Evolutionary conservation across 2,113 vertebrate species (phyloP).

Genomic region (Piaya cayana): DNA sequence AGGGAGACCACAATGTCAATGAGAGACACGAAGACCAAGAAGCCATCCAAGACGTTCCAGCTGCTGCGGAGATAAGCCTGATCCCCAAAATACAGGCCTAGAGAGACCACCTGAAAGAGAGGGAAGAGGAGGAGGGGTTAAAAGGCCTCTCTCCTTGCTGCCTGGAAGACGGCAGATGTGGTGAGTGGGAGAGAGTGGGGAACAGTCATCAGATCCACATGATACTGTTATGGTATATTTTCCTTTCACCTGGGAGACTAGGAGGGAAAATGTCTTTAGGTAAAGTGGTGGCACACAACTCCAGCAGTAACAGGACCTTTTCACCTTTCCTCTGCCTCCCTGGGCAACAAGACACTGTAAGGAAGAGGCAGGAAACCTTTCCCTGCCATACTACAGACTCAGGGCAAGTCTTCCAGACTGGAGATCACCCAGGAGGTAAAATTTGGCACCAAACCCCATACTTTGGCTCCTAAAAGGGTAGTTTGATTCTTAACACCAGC

Average conservation of each 20-base stretch:
- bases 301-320: neutral
- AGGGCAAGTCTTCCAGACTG: neutral
- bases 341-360: neutral
- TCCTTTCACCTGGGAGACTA: neutral
- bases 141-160: neutral
- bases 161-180: neutral
- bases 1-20: slow-evolving; percentile 96
- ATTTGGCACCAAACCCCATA: neutral
- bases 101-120: slow-evolving; percentile 88
- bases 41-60: slow-evolving; percentile 96
- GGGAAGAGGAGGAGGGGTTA: neutral
- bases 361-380: neutral
- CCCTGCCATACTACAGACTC: neutral
- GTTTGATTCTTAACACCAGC: neutral
- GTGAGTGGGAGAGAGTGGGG: neutral
- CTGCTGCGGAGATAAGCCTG: slow-evolving; percentile 95
- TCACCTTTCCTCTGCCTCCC: neutral
- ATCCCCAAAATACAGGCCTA: slow-evolving; percentile 92
- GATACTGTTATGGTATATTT: neutral
- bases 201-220: neutral
- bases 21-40: slow-evolving; percentile 96
- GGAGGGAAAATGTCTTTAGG: neutral
- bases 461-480: neutral
- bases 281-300: neutral
- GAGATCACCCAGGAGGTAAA: neutral